phyloP scores from a whole-genome alignment of 1,140 invertebrate genomes.

The Danaus plexippus region DNA sequence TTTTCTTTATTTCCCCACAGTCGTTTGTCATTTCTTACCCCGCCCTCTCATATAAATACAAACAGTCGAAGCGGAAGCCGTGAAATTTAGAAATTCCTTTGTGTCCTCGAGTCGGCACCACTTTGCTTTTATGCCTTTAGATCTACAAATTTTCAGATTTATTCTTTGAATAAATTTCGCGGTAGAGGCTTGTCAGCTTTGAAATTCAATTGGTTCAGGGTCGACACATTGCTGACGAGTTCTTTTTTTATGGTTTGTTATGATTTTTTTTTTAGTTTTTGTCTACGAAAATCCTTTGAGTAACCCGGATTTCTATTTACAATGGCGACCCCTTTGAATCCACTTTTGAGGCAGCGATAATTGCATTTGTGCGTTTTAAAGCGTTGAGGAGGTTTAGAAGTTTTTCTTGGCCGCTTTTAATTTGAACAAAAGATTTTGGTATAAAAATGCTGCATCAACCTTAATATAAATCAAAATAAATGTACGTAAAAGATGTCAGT shows the following conservation, averaged over 20 bases:
- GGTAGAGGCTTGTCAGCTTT: slow-evolving; percentile 69
- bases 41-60: slow-evolving; percentile 63
- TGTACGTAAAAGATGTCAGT: too few relatives aligned
- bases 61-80: slow-evolving; percentile 63
- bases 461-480: too few relatives aligned
- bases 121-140: slow-evolving; percentile 67
- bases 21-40: slow-evolving; percentile 65
- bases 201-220: slow-evolving; percentile 69
- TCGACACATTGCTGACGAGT: slow-evolving; percentile 66
- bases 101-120: slow-evolving; percentile 64
- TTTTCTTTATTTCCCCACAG: slow-evolving; percentile 39
- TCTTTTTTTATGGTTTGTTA: slow-evolving; percentile 51
- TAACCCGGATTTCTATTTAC: slow-evolving; percentile 22
- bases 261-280: slow-evolving; percentile 45
- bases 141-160: slow-evolving; percentile 73
- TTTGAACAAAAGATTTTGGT: too few relatives aligned
- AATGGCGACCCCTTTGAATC: slow-evolving; percentile 19
- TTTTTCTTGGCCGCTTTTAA: slow-evolving; percentile 6
- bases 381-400: slow-evolving; percentile 19
- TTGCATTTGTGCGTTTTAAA: slow-evolving; percentile 18
- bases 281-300: slow-evolving; percentile 28
- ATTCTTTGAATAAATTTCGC: slow-evolving; percentile 72
- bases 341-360: slow-evolving; percentile 19
- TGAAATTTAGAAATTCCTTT: slow-evolving; percentile 72
- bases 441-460: too few relatives aligned